Evolutionary conservation across 2,888 invertebrate species (phyloP).

Genomic region (Steinernema hermaphroditum): DNA sequence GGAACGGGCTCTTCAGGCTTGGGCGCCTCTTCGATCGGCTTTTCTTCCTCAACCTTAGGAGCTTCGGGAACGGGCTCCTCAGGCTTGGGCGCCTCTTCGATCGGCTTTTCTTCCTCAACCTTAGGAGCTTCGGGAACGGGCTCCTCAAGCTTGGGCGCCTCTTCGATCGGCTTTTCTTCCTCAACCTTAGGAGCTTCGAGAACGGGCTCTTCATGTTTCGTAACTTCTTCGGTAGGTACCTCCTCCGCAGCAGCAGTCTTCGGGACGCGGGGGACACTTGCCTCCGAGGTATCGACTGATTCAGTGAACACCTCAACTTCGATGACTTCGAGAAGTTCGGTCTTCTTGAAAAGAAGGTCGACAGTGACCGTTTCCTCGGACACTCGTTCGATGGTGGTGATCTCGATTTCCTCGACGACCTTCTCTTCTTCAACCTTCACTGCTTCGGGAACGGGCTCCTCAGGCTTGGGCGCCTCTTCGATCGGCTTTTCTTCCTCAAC

Average conservation of each 20-base stretch:
- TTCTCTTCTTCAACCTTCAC: not conserved
- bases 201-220: not conserved
- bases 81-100: slow-evolving; percentile 31
- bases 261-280: not conserved
- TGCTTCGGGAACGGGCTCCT: slow-evolving; percentile 4
- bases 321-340: too few species aligned
- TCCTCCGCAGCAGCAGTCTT: too few species aligned
- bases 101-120: slow-evolving; percentile 1
- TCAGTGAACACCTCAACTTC: too few species aligned
- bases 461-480: slow-evolving; percentile 14
- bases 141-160: slow-evolving; percentile 17
- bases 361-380: too few species aligned
- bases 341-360: too few species aligned
- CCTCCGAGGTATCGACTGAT: too few species aligned
- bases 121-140: slow-evolving; percentile 9
- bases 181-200: not conserved
- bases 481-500: slow-evolving; percentile 31
- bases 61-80: slow-evolving; percentile 8
- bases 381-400: too few species aligned
- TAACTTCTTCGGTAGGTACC: not conserved
- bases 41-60: slow-evolving; percentile 13
- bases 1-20: slow-evolving; percentile 3
- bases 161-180: slow-evolving; percentile 21
- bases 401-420: too few species aligned
- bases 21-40: not conserved